These are phyloP conservation scores for Pseudomugil gertrudae DNA, from an alignment of 2,797 vertebrate genomes.

Conservation along the genomic window DNA sequence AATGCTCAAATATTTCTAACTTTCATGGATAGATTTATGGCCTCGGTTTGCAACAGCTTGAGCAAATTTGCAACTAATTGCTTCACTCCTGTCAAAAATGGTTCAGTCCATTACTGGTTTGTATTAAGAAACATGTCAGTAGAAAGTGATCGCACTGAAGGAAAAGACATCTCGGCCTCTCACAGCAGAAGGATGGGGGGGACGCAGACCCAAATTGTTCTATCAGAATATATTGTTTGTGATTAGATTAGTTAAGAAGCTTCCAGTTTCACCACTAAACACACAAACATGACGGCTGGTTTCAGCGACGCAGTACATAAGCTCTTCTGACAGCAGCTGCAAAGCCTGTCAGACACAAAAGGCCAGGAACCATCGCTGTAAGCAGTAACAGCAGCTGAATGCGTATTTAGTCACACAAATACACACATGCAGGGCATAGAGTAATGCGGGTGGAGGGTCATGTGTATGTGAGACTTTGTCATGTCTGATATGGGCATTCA, in stretches of 20 bases:
- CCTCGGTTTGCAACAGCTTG: not conserved
- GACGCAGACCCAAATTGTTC: not conserved
- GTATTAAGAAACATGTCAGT: not conserved
- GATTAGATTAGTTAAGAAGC: not conserved
- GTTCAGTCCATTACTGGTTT: not conserved
- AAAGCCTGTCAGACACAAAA: conserved; percentile 6
- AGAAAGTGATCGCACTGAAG: not conserved
- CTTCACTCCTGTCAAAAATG: not conserved
- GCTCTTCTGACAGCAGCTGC: conserved; percentile 9
- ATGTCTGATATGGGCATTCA: conserved; percentile 15
- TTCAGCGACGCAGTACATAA: not conserved
- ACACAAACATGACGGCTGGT: not conserved
- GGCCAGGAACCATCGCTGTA: not conserved
- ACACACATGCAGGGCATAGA: conserved; percentile 1
- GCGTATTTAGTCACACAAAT: conserved; percentile 13
- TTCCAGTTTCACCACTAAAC: conserved; percentile 5
- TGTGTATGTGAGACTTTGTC: conserved; percentile 8
- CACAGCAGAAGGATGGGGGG: not conserved
- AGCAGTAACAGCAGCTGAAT: not conserved
- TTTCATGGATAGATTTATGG: not conserved
- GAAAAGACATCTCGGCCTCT: not conserved
- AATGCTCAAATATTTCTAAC: not conserved
- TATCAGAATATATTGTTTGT: not conserved
- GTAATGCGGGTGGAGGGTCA: conserved; percentile 7
- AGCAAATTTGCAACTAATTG: not conserved